These are phyloP conservation scores for human (Homo sapiens) DNA, from an alignment of 2,113 vertebrate genomes.

Conservation along the genomic window GRCh38 chr6:38034501-38035000, in stretches of 20 bases:
- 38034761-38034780: neutral
- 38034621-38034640: constrained; percentile 42
- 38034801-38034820: too few relatives aligned
- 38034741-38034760: neutral
- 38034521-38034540: constrained; percentile 22
- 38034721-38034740: neutral
- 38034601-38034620: neutral
- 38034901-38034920: too few relatives aligned
- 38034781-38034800: neutral
- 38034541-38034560: neutral
- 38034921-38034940: neutral
- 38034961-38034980: neutral
- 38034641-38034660: neutral
- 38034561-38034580: neutral
- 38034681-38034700: neutral
- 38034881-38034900: neutral
- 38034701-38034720: constrained; percentile 6
- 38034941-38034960: neutral
- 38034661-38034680: neutral
- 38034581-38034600: neutral
- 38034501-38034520: constrained; percentile 14
- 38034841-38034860: neutral
- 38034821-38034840: neutral
- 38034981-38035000: constrained; percentile 32
- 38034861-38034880: neutral